Evolutionary conservation across 2,888 invertebrate genomes (phyloP).

Genomic region (Drosophila birchii): DNA sequence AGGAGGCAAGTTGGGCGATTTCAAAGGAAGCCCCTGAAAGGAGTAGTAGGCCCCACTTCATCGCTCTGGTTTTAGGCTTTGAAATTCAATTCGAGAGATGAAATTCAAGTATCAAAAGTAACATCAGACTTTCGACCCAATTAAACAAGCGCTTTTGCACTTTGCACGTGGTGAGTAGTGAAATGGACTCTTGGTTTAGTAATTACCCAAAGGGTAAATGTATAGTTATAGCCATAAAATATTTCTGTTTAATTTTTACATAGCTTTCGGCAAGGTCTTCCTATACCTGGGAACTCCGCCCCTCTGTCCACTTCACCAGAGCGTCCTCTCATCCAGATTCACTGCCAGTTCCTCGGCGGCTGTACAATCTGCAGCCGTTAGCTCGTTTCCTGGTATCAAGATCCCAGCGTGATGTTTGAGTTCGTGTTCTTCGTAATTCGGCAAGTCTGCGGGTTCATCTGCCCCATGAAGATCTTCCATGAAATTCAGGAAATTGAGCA

Average conservation of each 20-base stretch:
- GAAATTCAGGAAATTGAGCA: constrained; percentile 57
- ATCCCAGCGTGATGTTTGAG: constrained; percentile 44
- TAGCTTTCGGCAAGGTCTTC: constrained; percentile 50
- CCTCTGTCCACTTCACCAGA: constrained; percentile 43
- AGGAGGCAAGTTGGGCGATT: constrained; percentile 7
- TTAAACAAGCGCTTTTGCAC: constrained; percentile 43
- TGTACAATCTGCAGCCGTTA: constrained; percentile 23
- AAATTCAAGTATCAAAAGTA: constrained; percentile 74
- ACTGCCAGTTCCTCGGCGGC: constrained; percentile 32
- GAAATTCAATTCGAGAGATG: constrained; percentile 54
- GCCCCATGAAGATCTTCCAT: constrained; percentile 53
- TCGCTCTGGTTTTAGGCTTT: constrained; percentile 2
- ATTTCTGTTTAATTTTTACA: background rate
- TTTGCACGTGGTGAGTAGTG: constrained; percentile 49
- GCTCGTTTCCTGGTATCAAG: constrained; percentile 8
- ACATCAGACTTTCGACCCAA: constrained; percentile 44
- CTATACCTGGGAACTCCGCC: constrained; percentile 52
- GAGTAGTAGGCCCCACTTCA: constrained; percentile 18
- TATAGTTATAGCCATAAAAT: too few relatives aligned
- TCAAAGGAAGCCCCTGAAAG: constrained; percentile 2
- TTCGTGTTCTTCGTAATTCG: constrained; percentile 54
- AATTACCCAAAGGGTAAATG: background rate
- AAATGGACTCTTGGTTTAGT: background rate
- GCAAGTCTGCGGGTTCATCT: constrained; percentile 58
- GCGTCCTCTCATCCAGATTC: constrained; percentile 21